Conservation (phyloP, 2,797 vertebrate species). For the Amazonetta brasiliensis region DNA sequence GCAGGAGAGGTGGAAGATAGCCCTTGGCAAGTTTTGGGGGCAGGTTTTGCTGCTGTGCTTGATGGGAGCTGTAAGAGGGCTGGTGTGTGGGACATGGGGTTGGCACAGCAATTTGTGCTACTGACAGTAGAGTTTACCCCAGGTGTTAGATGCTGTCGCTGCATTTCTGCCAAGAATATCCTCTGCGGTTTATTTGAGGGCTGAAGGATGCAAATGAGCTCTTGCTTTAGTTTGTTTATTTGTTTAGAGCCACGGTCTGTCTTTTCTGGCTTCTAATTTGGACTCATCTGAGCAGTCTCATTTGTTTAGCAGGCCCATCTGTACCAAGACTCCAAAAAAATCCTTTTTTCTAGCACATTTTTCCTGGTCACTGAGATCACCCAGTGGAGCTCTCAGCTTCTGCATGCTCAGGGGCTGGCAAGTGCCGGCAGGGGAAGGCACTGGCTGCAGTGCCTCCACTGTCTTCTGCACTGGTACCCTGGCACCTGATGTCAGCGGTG, state of each 20-base stretch:
- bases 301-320: background rate
- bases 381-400: background rate
- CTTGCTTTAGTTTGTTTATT: conserved; percentile 42
- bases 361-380: background rate
- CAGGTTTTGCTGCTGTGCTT: background rate
- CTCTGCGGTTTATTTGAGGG: conserved; percentile 34
- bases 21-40: background rate
- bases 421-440: accelerated
- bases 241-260: background rate
- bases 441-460: background rate
- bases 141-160: background rate
- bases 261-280: background rate
- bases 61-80: background rate
- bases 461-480: background rate
- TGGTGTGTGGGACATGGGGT: background rate
- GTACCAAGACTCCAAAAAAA: background rate
- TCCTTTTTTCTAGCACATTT: background rate
- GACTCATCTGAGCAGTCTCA: background rate
- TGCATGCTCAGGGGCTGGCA: accelerated
- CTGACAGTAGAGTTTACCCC: background rate
- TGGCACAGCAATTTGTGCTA: background rate
- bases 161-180: conserved; percentile 41
- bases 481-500: background rate
- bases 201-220: conserved; percentile 54
- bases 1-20: background rate